Conservation (phyloP, 2,113 vertebrate genomes). For the Microcebus murinus region DNA sequence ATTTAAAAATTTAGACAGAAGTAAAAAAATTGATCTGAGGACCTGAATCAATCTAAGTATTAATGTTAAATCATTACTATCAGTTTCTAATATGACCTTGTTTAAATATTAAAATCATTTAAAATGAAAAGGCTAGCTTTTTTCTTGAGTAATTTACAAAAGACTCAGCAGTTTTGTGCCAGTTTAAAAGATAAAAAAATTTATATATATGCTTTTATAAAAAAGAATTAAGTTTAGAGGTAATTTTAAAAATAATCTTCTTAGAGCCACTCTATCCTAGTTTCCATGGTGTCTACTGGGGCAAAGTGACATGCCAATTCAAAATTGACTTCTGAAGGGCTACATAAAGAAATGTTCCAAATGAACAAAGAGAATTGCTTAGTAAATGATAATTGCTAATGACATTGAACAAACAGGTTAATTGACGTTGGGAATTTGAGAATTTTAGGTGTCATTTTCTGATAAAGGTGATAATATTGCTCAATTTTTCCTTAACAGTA, state of each 20-base stretch:
- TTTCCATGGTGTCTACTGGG: conserved; percentile 55
- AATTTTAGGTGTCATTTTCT: conserved; percentile 67
- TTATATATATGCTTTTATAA: not conserved
- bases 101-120: not conserved
- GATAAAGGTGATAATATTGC: conserved; percentile 64
- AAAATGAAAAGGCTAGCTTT: not conserved
- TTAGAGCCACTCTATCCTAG: not conserved
- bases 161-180: not conserved
- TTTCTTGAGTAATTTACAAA: not conserved
- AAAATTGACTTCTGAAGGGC: conserved; percentile 25
- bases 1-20: not conserved
- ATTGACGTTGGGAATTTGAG: conserved; percentile 64
- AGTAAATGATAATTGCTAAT: conserved; percentile 65
- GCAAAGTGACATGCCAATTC: conserved; percentile 60
- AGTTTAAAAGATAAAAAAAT: not conserved
- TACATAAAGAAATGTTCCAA: conserved; percentile 64
- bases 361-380: conserved; percentile 47
- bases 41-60: not conserved
- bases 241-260: conserved; percentile 57
- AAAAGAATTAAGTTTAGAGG: not conserved
- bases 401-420: conserved; percentile 70
- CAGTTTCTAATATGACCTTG: not conserved
- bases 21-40: not conserved
- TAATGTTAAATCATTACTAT: not conserved
- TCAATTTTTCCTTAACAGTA: conserved; percentile 39